Evolutionary conservation across 2,797 vertebrate species (phyloP).

Genomic region (Rhinoraja longicauda): DNA sequence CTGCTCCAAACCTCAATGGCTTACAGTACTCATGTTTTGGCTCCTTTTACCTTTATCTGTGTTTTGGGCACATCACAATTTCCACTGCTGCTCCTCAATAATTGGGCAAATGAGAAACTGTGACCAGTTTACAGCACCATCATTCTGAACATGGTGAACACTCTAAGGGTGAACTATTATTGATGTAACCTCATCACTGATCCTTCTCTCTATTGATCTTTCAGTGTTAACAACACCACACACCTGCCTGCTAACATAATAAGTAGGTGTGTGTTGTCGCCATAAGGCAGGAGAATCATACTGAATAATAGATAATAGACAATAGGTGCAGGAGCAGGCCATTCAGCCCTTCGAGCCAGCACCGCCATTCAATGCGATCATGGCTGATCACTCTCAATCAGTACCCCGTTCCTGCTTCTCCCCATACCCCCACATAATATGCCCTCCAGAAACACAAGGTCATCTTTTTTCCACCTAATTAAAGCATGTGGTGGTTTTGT

Average conservation of each 20-base stretch:
- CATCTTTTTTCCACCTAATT: background rate
- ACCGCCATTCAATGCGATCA: no score
- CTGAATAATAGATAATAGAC: no score
- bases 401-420: no score
- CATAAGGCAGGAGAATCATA: background rate
- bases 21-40: no score
- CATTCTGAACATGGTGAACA: background rate
- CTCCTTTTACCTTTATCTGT: background rate
- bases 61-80: background rate
- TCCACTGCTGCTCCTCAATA: background rate
- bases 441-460: background rate
- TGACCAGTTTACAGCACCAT: background rate
- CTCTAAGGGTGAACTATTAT: background rate
- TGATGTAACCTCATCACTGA: background rate
- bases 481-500: background rate
- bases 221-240: background rate
- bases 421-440: no score
- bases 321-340: no score
- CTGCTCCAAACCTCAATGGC: no score
- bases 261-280: background rate
- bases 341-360: no score
- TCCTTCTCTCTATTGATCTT: background rate
- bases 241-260: background rate
- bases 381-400: no score
- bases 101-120: background rate